Base-by-base conservation (phyloP, 64 coral and sea anemone genomes). In the Porites lutea region DNA sequence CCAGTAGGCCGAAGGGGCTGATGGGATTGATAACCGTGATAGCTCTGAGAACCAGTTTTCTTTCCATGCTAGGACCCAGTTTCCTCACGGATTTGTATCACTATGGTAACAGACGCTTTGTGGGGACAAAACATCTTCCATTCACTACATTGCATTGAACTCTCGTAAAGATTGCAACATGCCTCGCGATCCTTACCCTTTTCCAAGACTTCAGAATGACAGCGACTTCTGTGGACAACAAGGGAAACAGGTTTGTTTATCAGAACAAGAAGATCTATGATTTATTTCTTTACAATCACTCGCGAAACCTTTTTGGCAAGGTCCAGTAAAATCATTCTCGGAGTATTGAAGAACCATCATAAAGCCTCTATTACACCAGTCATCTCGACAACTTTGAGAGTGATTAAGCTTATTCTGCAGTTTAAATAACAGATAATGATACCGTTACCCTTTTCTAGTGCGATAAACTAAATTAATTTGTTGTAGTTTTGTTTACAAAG, bases 191-290 rank as follows among this genome's bases (percentile, higher is more conserved):
- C 97, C 97, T 52, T 99, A 99, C 66, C 97, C 97, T 75, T 99
- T 96, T 46, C 97, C 97, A 77, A 90, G 94, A 82, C 83, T 99
- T 76, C 94, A 99, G 75, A 99, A 99, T 94, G 97, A 99, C 71
- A 83, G 82, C 3, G 92, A 99, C 75, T 99, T 99, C 23, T 70
- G 72, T 13, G 94, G 94, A 55, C 79, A 77, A 62, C 68, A 84
- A 87, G 86, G 80, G 87, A 82, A 96, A 79, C 82, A 91, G 91
- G 97, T 98, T 52, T 61, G 49, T 52, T 74, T 65, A 70, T 46
- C 27, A 90, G 78, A 71, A 16, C 51, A 18, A 5, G 22, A 74
- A 2, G 69, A 47, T 65, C 15, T 9, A 47, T 13, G 6, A 65
- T 66, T 21, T 18, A 22, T 47, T 6, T 46, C 51, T 51, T 19